These are phyloP conservation scores for Scelioninae gen. 2 DNA, from an alignment of 2,888 invertebrate species.

Conservation along the genomic window DNA sequence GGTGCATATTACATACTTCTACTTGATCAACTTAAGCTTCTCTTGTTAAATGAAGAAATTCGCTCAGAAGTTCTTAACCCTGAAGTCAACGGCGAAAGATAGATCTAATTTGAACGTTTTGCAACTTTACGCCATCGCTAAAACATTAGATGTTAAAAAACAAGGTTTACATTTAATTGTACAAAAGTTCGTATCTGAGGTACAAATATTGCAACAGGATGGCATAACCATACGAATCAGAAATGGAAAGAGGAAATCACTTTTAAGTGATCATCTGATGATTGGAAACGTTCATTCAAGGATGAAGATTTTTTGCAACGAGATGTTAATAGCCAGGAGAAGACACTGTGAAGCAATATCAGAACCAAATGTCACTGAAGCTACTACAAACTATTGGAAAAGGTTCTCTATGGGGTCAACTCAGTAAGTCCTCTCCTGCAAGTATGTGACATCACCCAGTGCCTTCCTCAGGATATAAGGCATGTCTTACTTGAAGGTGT, in stretches of 20 bases:
- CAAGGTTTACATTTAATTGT: slow-evolving; percentile 47
- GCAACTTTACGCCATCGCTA: slow-evolving; percentile 54
- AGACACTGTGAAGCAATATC: slow-evolving; percentile 11
- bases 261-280: slow-evolving; percentile 58
- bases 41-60: too few species aligned
- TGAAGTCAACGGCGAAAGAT: too few species aligned
- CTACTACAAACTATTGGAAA: slow-evolving; percentile 38
- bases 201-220: slow-evolving; percentile 24
- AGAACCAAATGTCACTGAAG: neutral
- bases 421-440: slow-evolving; percentile 27
- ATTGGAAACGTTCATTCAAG: slow-evolving; percentile 18
- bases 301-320: neutral
- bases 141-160: slow-evolving; percentile 47
- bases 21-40: too few species aligned
- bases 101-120: slow-evolving; percentile 21
- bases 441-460: slow-evolving; percentile 43
- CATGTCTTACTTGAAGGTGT: slow-evolving; percentile 49
- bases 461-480: slow-evolving; percentile 52
- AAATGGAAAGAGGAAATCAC: slow-evolving; percentile 20
- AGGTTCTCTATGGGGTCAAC: slow-evolving; percentile 49
- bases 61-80: too few species aligned
- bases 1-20: too few species aligned
- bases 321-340: neutral
- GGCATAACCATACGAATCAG: slow-evolving; percentile 22
- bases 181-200: slow-evolving; percentile 53